Conservation (phyloP, 2,888 invertebrate species). For the Lymantria monacha region DNA sequence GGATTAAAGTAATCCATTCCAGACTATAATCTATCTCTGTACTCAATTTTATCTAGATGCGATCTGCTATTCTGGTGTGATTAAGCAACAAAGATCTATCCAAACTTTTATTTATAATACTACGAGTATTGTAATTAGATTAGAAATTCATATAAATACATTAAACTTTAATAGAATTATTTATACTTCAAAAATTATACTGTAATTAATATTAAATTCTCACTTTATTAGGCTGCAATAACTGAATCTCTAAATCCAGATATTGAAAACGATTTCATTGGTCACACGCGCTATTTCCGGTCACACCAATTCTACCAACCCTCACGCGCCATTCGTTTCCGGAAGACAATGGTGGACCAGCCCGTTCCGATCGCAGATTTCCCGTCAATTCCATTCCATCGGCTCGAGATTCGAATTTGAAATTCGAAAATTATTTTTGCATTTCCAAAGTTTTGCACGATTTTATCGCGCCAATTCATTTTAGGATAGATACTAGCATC, state of each 20-base stretch:
- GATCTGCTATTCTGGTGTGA: too few relatives aligned
- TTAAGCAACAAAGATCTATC: too few relatives aligned
- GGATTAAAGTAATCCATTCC: too few relatives aligned
- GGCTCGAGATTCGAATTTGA: slow-evolving; percentile 38
- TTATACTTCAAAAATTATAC: too few relatives aligned
- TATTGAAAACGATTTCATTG: slow-evolving; percentile 39
- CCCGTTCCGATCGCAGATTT: slow-evolving; percentile 69
- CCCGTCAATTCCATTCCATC: slow-evolving; percentile 46
- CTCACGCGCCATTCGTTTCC: slow-evolving; percentile 68
- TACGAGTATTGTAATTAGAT: too few relatives aligned
- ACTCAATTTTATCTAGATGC: too few relatives aligned
- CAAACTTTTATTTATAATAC: too few relatives aligned
- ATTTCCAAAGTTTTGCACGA: slow-evolving; percentile 22
- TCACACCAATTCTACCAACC: slow-evolving; percentile 48
- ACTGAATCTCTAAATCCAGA: slow-evolving; percentile 6
- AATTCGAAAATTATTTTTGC: slow-evolving; percentile 34
- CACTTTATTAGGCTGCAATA: slow-evolving; percentile 5
- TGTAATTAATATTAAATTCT: not conserved
- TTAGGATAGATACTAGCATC: slow-evolving; percentile 11
- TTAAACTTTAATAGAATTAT: too few relatives aligned
- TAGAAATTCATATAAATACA: too few relatives aligned
- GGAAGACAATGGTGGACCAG: slow-evolving; percentile 71
- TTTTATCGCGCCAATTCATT: slow-evolving; percentile 28
- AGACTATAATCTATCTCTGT: too few relatives aligned
- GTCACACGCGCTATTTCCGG: slow-evolving; percentile 68